A percentile compares a stretch with the other conserved stretches of the same genome.
phyloP scores from a whole-genome alignment of 1,140 invertebrate species.

The Luehdorfia chinensis region DNA sequence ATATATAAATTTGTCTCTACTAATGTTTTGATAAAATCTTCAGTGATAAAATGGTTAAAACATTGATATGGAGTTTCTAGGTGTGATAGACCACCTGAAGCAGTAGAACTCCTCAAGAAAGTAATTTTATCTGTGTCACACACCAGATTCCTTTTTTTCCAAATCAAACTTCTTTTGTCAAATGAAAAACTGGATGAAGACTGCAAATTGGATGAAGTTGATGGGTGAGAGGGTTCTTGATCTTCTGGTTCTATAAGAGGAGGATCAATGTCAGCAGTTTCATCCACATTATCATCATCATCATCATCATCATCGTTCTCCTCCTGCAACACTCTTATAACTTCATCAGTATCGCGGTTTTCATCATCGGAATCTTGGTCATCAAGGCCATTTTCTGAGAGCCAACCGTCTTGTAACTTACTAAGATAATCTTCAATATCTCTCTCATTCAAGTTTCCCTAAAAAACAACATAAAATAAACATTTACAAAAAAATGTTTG shows the following conservation, averaged over 20 bases:
- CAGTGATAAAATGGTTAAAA: too few species aligned
- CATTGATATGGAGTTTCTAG: not conserved
- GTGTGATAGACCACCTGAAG: conserved; percentile 17
- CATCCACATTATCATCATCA: conserved; percentile 30
- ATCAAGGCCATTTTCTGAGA: conserved; percentile 39
- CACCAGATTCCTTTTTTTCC: conserved; percentile 27
- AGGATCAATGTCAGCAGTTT: conserved; percentile 41
- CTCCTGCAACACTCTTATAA: conserved; percentile 40
- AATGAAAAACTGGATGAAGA: conserved; percentile 29
- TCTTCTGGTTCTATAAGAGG: conserved; percentile 41
- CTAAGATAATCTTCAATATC: conserved; percentile 41
- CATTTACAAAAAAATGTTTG: conserved; percentile 33
- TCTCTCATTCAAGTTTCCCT: conserved; percentile 35
- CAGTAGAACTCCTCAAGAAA: conserved; percentile 19
- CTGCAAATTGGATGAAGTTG: conserved; percentile 28
- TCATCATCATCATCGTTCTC: conserved; percentile 27
- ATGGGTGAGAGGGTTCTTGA: conserved; percentile 25
- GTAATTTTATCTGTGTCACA: conserved; percentile 26
- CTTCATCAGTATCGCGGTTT: conserved; percentile 32
- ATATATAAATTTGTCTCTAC: conserved; percentile 28
- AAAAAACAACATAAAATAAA: conserved; percentile 40
- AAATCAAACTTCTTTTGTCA: conserved; percentile 15
- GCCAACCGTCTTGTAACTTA: conserved; percentile 32
- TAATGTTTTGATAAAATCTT: too few species aligned
- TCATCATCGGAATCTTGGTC: conserved; percentile 41